Conservation (phyloP, 2,888 invertebrate genomes). For the Buathra laborator region DNA sequence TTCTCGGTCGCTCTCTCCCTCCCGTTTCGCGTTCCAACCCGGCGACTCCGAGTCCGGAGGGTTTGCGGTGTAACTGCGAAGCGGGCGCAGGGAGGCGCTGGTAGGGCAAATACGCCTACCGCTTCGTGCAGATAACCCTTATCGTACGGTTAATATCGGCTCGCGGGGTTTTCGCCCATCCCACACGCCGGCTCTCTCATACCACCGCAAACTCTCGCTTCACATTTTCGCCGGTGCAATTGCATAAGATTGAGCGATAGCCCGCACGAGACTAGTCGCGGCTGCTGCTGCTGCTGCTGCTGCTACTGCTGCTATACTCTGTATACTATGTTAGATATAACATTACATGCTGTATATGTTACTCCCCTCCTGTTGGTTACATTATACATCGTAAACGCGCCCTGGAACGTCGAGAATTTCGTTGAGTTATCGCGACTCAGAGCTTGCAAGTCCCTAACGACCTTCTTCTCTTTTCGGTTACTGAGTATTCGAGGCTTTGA, state of each 20-base stretch:
- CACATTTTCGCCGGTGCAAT: conserved; percentile 81
- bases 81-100: conserved; percentile 25
- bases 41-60: conserved; percentile 20
- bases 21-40: not conserved
- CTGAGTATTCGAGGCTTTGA: not conserved
- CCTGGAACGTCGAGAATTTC: conserved; percentile 73
- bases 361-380: conserved; percentile 33
- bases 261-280: conserved; percentile 75
- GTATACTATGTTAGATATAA: conserved; percentile 22
- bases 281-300: conserved; percentile 31
- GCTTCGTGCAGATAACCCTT: conserved; percentile 72
- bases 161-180: conserved; percentile 39
- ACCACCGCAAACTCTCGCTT: conserved; percentile 73
- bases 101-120: conserved; percentile 60
- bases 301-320: not conserved
- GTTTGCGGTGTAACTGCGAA: conserved; percentile 3
- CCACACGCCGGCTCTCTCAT: conserved; percentile 15
- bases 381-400: conserved; percentile 53
- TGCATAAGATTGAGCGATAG: conserved; percentile 82
- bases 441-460: conserved; percentile 46
- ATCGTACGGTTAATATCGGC: conserved; percentile 71
- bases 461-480: conserved; percentile 60
- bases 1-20: conserved; percentile 25
- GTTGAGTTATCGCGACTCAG: conserved; percentile 74
- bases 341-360: conserved; percentile 48